Evolutionary conservation across 2,113 vertebrate genomes (phyloP), one percentile per base, ranked within the genome.

Genomic region (Phalacrocorax brasilianus): DNA sequence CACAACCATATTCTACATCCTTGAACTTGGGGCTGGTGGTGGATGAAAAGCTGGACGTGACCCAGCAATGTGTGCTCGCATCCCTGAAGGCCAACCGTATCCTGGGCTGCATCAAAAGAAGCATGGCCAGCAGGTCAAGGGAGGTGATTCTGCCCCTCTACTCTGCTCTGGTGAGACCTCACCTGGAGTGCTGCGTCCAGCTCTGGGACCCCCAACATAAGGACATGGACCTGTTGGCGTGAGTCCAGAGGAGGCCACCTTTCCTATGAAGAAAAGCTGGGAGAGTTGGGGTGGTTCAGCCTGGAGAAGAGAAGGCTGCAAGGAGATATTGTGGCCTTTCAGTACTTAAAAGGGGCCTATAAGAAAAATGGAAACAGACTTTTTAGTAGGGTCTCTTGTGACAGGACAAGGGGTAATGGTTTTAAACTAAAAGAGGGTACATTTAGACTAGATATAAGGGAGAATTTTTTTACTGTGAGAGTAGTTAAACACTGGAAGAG

Each of bases 61-160:
- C 12, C 9, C 2, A 6, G 3, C 42, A 63, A 10, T 0, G 4
- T 44, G 30, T 0, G 0, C 21, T 84, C 3, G 4, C 47, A 80
- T 38, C 78, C 59, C 38, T 17, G 8, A 76, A 92, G 9, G 28
- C 30, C 23, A 32, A 0, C 4, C 1, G 1, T 14, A 10, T 67
- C 35, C 42, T 62, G 52, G 42, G 16, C 47, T 32, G 30, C 11
- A 38, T 72, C 30, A 32, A 58, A 42, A 92, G 62, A 0, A 52
- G 3, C 0, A 0, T 52, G 67, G 27, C 14, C 52, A 62, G 47
- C 35, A 72, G 53, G 44, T 17, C 2, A 1, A 67, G 30, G 47
- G 52, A 19, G 18, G 11, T 26, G 42, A 42, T 87, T 79, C 32
- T 84, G 3, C 11, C 45, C 24, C 11, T 85, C 50, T 21, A 8